phyloP scores from a whole-genome alignment of 1,140 invertebrate genomes.

The Nasonia longicornis region DNA sequence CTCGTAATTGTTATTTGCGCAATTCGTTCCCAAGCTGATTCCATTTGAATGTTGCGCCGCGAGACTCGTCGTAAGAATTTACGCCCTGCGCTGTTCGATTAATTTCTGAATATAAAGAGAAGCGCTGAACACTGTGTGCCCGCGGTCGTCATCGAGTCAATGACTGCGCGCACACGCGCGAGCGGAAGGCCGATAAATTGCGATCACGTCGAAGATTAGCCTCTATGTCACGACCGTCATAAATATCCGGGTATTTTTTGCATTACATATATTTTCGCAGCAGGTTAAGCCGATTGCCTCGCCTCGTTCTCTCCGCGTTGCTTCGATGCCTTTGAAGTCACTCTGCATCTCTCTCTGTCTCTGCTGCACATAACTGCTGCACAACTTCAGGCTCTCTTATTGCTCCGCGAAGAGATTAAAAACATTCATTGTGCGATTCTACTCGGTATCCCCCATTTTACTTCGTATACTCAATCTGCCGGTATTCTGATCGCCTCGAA shows the following conservation, averaged over 20 bases:
- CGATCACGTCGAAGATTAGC: conserved; percentile 69
- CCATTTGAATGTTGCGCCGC: neutral
- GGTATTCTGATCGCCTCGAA: neutral
- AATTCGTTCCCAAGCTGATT: neutral
- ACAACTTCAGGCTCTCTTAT: neutral
- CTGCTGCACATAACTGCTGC: neutral
- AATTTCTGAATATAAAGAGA: neutral
- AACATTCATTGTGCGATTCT: conserved; percentile 26
- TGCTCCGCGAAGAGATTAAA: conserved; percentile 30
- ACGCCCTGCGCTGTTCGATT: neutral
- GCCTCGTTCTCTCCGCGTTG: conserved; percentile 49
- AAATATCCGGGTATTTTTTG: conserved; percentile 68
- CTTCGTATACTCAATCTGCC: neutral
- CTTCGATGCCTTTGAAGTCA: conserved; percentile 62
- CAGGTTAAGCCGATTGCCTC: conserved; percentile 68
- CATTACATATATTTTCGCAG: conserved; percentile 59
- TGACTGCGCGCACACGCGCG: conserved; percentile 43
- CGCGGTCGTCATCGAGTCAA: conserved; percentile 41
- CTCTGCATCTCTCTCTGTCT: conserved; percentile 32
- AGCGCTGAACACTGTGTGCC: neutral
- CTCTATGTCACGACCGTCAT: conserved; percentile 68
- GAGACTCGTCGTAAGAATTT: neutral
- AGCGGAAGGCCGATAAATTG: conserved; percentile 65
- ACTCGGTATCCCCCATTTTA: neutral
- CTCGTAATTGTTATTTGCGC: neutral